Percentiles rank a stretch among this genome's conserved stretches.
phyloP scores from a whole-genome alignment of 1,140 invertebrate genomes.

The Pentalonia nigronervosa region DNA sequence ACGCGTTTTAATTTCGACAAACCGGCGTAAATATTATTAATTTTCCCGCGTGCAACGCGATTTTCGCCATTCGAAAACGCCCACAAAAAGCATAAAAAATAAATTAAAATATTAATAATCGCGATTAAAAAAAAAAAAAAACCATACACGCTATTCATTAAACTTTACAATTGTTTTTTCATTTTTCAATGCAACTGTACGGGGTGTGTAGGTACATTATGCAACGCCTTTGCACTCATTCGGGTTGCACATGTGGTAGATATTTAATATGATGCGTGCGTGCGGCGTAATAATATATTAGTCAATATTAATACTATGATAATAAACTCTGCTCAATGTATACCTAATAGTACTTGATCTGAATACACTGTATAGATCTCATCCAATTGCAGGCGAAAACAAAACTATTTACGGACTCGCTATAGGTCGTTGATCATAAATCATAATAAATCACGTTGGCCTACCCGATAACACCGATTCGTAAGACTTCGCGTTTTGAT shows the following conservation, averaged over 20 bases:
- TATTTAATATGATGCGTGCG: no score
- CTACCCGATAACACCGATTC: background rate
- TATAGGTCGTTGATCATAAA: background rate
- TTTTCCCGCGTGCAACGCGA: background rate
- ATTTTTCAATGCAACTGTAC: background rate
- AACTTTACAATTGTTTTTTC: background rate
- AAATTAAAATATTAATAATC: conserved; percentile 17
- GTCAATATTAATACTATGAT: background rate
- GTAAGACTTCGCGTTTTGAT: background rate
- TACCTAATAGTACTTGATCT: background rate
- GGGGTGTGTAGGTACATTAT: background rate
- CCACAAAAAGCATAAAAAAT: background rate
- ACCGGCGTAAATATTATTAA: background rate
- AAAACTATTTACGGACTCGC: background rate
- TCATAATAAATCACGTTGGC: conserved; percentile 7
- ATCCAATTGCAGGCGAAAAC: background rate
- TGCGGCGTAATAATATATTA: no score
- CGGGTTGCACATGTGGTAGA: background rate
- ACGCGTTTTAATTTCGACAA: background rate
- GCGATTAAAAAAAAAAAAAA: conserved; percentile 11
- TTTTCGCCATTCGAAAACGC: background rate
- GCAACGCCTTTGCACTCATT: background rate
- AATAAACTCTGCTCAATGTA: background rate
- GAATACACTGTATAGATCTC: background rate
- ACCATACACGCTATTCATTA: background rate